Evolutionary conservation across 2,888 invertebrate species (phyloP).

Genomic region (Shargacucullia verbasci): DNA sequence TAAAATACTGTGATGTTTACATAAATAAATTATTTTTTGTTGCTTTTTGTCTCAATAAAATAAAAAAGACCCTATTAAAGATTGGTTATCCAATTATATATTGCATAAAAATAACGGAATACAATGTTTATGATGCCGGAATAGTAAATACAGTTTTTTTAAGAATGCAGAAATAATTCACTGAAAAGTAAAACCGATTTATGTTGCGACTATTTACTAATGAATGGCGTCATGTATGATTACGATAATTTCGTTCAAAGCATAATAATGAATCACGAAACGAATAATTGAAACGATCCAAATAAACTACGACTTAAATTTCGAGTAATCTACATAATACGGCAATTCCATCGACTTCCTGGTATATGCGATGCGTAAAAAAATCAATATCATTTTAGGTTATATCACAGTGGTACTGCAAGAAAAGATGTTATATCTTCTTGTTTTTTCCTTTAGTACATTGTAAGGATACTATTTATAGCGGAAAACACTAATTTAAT

Average conservation of each 20-base stretch:
- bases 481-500: conserved; percentile 44
- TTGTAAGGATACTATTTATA: conserved; percentile 1
- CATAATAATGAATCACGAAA: conserved; percentile 18
- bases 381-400: conserved; percentile 70
- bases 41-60: too few species aligned
- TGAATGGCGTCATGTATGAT: conserved; percentile 4
- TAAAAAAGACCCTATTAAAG: too few species aligned
- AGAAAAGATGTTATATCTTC: neutral
- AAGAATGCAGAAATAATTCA: too few species aligned
- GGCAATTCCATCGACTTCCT: conserved; percentile 28
- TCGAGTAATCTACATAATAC: conserved; percentile 32
- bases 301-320: conserved; percentile 26
- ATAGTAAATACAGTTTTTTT: too few species aligned
- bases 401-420: conserved; percentile 45
- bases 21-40: too few species aligned
- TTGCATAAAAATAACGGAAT: too few species aligned
- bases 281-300: conserved; percentile 6
- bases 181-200: neutral
- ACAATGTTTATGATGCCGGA: too few species aligned
- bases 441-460: neutral
- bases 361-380: conserved; percentile 62
- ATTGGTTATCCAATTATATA: too few species aligned
- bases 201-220: conserved; percentile 8
- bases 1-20: too few species aligned
- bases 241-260: conserved; percentile 16